These are phyloP conservation scores for Gorsachius goisagi DNA, from an alignment of 2,113 vertebrate species.

Conservation along the genomic window DNA sequence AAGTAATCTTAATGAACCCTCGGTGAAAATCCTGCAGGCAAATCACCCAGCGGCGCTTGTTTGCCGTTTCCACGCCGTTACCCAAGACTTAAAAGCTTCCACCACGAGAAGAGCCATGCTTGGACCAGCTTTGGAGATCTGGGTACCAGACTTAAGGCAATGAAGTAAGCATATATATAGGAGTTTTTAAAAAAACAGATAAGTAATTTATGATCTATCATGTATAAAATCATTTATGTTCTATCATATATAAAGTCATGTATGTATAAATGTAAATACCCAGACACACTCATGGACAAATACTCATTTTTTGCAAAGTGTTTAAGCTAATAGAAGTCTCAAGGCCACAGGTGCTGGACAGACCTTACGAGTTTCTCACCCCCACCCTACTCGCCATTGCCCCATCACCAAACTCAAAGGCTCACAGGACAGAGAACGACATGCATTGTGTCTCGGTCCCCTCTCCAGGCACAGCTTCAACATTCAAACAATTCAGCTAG, in stretches of 20 bases:
- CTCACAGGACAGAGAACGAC: not conserved
- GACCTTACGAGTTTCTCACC: not conserved
- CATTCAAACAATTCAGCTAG: not conserved
- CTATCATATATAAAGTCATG: not conserved
- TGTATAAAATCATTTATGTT: not conserved
- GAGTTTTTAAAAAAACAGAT: not conserved
- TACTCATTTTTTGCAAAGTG: not conserved
- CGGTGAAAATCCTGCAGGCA: not conserved
- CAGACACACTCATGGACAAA: not conserved
- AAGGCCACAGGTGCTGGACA: not conserved
- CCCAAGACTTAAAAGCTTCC: not conserved
- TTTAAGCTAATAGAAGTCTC: not conserved
- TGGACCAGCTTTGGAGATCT: not conserved
- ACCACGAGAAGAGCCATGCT: not conserved
- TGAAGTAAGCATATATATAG: not conserved
- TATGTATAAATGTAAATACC: too few relatives aligned
- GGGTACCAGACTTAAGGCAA: not conserved
- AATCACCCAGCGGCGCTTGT: not conserved
- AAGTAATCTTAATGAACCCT: not conserved
- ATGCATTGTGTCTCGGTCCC: not conserved
- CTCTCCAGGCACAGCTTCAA: conserved; percentile 42
- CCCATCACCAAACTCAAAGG: not conserved
- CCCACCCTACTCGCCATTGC: not conserved
- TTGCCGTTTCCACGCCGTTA: not conserved
- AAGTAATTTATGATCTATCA: not conserved